These are phyloP conservation scores for Muntiacus muntjak DNA, from an alignment of 2,113 vertebrate species.

Conservation along the genomic window DNA sequence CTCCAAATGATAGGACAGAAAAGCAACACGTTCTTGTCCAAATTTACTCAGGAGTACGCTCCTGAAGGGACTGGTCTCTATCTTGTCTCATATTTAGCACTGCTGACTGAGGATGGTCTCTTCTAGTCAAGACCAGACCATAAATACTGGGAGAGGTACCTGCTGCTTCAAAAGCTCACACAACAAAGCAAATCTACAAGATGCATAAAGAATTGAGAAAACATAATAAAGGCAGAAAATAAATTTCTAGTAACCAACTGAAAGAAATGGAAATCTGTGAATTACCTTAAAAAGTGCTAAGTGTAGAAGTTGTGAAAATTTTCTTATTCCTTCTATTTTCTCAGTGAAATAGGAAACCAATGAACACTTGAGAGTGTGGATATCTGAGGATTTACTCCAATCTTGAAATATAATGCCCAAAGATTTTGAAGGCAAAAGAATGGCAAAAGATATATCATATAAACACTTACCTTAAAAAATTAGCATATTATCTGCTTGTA, in stretches of 20 bases:
- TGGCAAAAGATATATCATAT: background rate
- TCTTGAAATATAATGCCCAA: background rate
- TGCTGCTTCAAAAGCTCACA: background rate
- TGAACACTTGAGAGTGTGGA: background rate
- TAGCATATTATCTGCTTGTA: too few species aligned
- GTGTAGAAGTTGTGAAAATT: background rate
- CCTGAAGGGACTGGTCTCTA: background rate
- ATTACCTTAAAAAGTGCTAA: background rate
- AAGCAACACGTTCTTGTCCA: background rate
- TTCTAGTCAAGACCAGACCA: background rate
- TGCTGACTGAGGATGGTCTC: background rate
- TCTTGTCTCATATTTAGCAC: background rate
- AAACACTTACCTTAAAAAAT: background rate
- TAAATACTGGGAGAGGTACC: background rate
- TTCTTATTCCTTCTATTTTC: background rate
- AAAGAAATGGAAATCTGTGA: background rate
- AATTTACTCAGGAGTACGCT: background rate
- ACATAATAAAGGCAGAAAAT: background rate
- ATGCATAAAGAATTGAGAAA: background rate
- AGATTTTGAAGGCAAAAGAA: background rate
- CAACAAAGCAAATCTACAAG: background rate
- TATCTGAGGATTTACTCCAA: background rate
- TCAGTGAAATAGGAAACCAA: background rate
- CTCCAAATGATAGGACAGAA: background rate
- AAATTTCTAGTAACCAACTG: background rate